A percentile compares a stretch with the other conserved stretches of the same genome.
These are phyloP conservation scores for Drosophila atripex DNA, from an alignment of 2,888 invertebrate genomes.

Conservation along the genomic window DNA sequence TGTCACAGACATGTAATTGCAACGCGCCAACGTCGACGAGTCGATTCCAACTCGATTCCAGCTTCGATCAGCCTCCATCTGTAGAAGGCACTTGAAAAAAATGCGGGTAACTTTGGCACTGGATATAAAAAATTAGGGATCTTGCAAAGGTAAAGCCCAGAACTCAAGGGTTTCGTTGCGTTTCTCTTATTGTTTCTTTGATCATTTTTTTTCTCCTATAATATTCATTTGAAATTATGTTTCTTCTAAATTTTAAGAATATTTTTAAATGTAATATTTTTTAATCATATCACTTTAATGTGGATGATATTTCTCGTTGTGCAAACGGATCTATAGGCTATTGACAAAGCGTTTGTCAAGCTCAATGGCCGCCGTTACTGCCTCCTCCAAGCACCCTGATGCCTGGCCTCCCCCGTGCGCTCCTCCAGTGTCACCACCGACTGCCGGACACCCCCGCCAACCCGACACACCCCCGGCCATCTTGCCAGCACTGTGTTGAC, in stretches of 20 bases:
- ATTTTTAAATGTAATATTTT: not conserved
- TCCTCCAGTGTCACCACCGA: not conserved
- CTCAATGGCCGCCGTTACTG: slow-evolving; percentile 22
- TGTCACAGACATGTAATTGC: slow-evolving; percentile 78
- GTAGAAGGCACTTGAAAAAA: slow-evolving; percentile 12
- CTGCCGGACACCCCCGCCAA: not conserved
- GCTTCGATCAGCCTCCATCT: slow-evolving; percentile 40
- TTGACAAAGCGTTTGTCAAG: slow-evolving; percentile 77
- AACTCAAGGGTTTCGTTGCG: no score
- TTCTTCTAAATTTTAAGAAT: not conserved
- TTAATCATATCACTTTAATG: not conserved
- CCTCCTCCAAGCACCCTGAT: slow-evolving; percentile 1
- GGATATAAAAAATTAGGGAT: no score
- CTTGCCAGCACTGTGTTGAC: slow-evolving; percentile 63
- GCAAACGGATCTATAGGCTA: slow-evolving; percentile 71
- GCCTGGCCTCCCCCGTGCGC: no score
- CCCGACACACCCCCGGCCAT: slow-evolving; percentile 20
- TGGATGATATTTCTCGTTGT: not conserved
- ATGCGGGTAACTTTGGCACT: no score
- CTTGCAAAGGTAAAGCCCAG: no score
- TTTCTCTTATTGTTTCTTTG: no score
- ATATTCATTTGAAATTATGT: not conserved
- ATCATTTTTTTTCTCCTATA: no score
- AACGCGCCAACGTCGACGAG: slow-evolving; percentile 64
- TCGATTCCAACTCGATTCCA: slow-evolving; percentile 24